Evolutionary conservation across 2,797 vertebrate species (phyloP).

Genomic region (Alectoris magna): DNA sequence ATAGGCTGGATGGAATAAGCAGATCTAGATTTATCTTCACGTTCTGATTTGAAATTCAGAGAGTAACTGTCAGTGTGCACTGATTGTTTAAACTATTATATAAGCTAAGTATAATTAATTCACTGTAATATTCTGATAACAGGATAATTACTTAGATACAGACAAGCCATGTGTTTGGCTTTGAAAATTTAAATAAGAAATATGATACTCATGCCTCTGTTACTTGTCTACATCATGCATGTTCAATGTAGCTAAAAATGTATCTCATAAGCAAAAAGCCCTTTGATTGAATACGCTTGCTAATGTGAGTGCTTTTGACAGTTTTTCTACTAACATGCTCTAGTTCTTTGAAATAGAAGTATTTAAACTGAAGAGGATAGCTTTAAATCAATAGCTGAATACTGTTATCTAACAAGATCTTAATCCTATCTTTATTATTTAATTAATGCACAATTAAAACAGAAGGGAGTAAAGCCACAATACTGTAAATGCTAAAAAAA

Average conservation of each 20-base stretch:
- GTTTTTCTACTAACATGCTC: background rate
- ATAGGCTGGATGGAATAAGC: background rate
- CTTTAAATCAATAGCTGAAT: background rate
- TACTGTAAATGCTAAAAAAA: background rate
- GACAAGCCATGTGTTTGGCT: background rate
- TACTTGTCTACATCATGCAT: background rate
- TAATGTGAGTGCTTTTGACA: background rate
- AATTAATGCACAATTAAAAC: background rate
- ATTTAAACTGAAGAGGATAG: background rate
- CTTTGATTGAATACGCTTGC: background rate
- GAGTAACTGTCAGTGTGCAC: background rate
- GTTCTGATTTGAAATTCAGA: background rate
- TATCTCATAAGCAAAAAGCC: background rate
- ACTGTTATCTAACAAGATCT: background rate
- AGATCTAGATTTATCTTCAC: background rate
- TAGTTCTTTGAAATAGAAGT: background rate
- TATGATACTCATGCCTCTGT: background rate
- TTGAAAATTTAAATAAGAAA: background rate
- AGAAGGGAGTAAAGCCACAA: background rate
- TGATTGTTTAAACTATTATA: background rate
- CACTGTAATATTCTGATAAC: background rate
- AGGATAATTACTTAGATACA: accelerated
- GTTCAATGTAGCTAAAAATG: background rate
- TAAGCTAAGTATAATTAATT: background rate
- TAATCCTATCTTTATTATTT: background rate